Conservation (phyloP, 2,888 invertebrate species). For the Lucinisca nassula region DNA sequence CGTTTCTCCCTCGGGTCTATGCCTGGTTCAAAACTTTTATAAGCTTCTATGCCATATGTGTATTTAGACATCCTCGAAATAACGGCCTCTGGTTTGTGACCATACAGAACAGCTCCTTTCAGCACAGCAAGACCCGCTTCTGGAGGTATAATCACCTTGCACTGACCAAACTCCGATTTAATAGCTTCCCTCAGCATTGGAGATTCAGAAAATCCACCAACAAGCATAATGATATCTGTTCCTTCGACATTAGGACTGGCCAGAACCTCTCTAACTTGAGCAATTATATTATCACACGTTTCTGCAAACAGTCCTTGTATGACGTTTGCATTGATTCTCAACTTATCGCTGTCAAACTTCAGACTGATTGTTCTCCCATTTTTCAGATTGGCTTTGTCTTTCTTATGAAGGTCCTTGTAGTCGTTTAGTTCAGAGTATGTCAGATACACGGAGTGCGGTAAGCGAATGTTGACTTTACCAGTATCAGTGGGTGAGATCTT, state of each 20-base stretch:
- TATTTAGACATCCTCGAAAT: constrained; percentile 61
- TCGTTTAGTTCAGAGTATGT: constrained; percentile 38
- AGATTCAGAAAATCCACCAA: constrained; percentile 65
- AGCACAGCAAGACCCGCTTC: constrained; percentile 59
- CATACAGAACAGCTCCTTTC: constrained; percentile 69
- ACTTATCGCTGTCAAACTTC: constrained; percentile 31
- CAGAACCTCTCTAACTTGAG: constrained; percentile 31
- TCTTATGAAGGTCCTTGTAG: neutral
- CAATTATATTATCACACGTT: constrained; percentile 38
- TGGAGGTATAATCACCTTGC: constrained; percentile 47
- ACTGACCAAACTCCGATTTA: constrained; percentile 26
- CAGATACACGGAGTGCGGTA: constrained; percentile 34
- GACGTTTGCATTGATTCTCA: constrained; percentile 49
- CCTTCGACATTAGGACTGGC: neutral
- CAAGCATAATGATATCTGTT: constrained; percentile 52
- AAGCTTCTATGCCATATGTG: constrained; percentile 64
- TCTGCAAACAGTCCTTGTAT: constrained; percentile 42
- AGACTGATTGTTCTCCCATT: neutral
- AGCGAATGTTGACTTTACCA: constrained; percentile 7
- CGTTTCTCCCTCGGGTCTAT: constrained; percentile 57
- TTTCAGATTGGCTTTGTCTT: neutral
- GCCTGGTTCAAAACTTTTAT: constrained; percentile 60
- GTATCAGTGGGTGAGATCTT: constrained; percentile 18
- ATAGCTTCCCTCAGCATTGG: constrained; percentile 45
- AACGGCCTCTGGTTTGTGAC: constrained; percentile 63